Evolutionary conservation across 2,113 vertebrate genomes (phyloP).

Genomic region (Pedionomus torquatus): DNA sequence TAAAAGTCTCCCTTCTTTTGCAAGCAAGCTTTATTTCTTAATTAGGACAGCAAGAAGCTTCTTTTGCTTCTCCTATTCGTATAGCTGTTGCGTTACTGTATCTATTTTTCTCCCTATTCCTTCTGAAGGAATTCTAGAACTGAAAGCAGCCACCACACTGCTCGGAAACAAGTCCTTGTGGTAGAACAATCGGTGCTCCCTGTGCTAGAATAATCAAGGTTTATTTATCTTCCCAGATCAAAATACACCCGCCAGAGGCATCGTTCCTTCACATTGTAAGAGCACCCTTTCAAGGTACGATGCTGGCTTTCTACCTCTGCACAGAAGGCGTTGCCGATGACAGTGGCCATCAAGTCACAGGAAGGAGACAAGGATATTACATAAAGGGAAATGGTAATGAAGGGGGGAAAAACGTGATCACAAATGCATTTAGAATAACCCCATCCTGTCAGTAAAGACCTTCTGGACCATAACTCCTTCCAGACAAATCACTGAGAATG

Average conservation of each 20-base stretch:
- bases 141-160: neutral
- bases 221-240: neutral
- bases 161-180: neutral
- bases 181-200: neutral
- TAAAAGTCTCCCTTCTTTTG: neutral
- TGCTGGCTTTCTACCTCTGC: neutral
- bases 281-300: neutral
- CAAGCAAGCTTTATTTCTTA: neutral
- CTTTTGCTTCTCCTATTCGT: neutral
- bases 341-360: neutral
- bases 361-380: neutral
- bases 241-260: neutral
- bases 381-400: neutral
- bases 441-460: neutral
- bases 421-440: neutral
- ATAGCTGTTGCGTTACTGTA: neutral
- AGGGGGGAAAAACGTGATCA: neutral
- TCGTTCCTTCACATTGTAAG: neutral
- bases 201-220: neutral
- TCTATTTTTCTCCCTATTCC: neutral
- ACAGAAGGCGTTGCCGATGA: neutral
- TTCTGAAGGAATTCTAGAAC: neutral
- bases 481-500: neutral
- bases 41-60: neutral
- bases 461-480: neutral